Evolutionary conservation across 2,888 invertebrate genomes (phyloP), one percentile per base, ranked within the genome.

Genomic region (Nudaria mundana): DNA sequence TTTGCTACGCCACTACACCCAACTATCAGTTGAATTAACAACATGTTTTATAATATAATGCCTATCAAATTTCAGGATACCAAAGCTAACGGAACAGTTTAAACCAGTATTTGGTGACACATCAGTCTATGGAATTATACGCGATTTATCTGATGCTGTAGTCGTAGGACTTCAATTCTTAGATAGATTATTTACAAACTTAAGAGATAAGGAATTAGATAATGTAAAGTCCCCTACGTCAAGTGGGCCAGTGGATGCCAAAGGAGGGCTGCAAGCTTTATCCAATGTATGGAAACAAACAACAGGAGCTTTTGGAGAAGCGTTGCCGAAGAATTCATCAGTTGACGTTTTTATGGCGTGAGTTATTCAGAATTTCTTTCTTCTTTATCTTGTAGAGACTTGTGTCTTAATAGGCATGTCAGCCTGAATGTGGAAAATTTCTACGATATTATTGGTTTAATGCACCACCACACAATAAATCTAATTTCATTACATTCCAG

Each of bases 91-190:
- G 44, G 74, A 81, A 28, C 61, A 79, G 18, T 82, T 89, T 29
- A 66, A 83, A 54, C 78, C 83, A 18, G 76, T 73, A 5, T 88
- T 86, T 48, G 75, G 79, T 1, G 76, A 82, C 11, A 85, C 88
- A 1, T 65, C 80, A 36, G 61, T 76, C 0, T 89, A 69, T 48
- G 68, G 70, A 53, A 56, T 76, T 0, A 39, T 86, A 0, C 63
- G 67, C 51, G 79, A 79, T 6, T 37, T 81, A 1, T 52, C 73
- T 0, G 81, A 87, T 22, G 58, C 69, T 0, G 35, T 66, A 3
- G 62, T 79, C 0, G 44, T 63, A 14, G 75, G 71, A 0, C 37
- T 80, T 0, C 66, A 71, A 48, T 88, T 79, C 65, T 52, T 86
- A 31, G 57, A 74, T 41, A 79, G 70, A 56, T 53, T 82, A 30